A percentile compares a stretch with the other conserved stretches of the same genome.
Conservation (phyloP, 2,113 vertebrate genomes). For the Sphyrna mokarran region DNA sequence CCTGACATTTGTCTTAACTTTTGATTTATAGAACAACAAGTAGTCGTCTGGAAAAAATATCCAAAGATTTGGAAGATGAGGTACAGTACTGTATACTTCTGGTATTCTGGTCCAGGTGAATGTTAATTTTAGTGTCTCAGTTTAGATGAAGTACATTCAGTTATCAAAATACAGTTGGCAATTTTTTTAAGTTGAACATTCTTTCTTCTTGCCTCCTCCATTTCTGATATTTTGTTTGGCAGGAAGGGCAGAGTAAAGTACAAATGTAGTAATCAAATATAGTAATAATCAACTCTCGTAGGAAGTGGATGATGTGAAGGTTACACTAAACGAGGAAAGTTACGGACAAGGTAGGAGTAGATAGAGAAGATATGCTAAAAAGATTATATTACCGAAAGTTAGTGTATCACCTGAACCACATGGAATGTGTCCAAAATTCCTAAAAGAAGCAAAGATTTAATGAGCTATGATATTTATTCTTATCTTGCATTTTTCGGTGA, state of each 20-base stretch:
- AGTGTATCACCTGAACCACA: background rate
- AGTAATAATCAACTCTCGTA: background rate
- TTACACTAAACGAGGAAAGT: background rate
- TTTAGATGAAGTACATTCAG: background rate
- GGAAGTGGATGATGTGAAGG: background rate
- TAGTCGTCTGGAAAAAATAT: conserved; percentile 77
- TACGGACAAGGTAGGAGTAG: background rate
- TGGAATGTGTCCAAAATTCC: background rate
- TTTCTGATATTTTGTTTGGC: background rate
- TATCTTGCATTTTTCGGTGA: background rate
- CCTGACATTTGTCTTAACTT: conserved; percentile 41
- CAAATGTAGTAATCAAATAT: background rate
- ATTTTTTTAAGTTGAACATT: background rate
- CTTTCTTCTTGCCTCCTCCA: background rate
- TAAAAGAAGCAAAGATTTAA: background rate
- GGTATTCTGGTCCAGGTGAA: background rate
- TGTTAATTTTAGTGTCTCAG: background rate
- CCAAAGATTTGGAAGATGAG: conserved; percentile 92
- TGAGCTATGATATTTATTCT: too few species aligned
- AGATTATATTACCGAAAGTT: background rate
- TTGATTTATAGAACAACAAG: conserved; percentile 61
- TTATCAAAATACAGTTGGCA: background rate
- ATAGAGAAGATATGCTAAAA: too few species aligned
- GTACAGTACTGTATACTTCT: conserved; percentile 49
- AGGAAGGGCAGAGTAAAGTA: background rate